These are phyloP conservation scores for Leuciscus idus DNA, from an alignment of 2,113 vertebrate genomes.

Conservation along the genomic window DNA sequence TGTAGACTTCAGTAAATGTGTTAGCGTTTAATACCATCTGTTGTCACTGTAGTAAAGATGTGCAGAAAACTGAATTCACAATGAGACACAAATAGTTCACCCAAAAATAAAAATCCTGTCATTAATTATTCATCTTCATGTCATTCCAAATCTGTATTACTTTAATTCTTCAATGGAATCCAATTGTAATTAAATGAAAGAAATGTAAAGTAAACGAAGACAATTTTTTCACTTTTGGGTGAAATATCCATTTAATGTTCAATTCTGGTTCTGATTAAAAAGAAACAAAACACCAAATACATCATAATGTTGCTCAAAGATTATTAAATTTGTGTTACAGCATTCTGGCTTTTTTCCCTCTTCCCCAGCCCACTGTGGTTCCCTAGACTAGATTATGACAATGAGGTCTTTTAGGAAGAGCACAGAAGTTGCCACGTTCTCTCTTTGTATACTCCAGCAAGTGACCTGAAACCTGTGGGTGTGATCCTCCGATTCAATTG, in stretches of 20 bases:
- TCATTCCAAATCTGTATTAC: not conserved
- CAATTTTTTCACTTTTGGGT: not conserved
- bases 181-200: not conserved
- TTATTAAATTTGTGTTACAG: not conserved
- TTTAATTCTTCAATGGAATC: not conserved
- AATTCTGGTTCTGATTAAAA: not conserved
- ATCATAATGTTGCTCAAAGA: not conserved
- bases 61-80: not conserved
- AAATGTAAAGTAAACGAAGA: not conserved
- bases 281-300: not conserved
- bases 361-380: not conserved
- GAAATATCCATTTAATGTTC: not conserved
- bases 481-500: not conserved
- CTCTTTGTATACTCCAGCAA: not conserved
- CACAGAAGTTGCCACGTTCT: not conserved
- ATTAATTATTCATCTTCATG: not conserved
- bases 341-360: not conserved
- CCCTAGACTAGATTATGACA: not conserved
- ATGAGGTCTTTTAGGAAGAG: not conserved
- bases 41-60: not conserved
- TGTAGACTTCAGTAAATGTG: not conserved
- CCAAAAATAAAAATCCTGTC: not conserved
- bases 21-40: conserved; percentile 6
- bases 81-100: not conserved
- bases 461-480: not conserved